These are phyloP conservation scores for Drosophila tanythrix DNA, from an alignment of 2,888 invertebrate genomes.

Conservation along the genomic window DNA sequence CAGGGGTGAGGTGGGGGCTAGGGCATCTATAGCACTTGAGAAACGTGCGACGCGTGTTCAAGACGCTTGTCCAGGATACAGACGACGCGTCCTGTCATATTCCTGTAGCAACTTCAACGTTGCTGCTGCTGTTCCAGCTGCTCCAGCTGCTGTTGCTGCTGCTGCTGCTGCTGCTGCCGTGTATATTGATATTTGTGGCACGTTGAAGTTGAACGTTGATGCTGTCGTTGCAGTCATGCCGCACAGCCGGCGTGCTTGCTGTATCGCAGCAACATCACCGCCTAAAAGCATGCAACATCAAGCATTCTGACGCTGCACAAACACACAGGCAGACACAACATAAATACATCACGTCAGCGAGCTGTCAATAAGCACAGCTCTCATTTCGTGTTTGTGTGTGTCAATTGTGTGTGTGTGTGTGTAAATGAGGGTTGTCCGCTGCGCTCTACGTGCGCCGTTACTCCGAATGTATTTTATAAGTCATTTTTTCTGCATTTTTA, in stretches of 20 bases:
- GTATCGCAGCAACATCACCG: conserved; percentile 53
- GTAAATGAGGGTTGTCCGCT: conserved; percentile 3
- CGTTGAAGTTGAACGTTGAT: conserved; percentile 66
- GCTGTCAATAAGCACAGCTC: conserved; percentile 76
- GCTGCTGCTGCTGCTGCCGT: conserved; percentile 15
- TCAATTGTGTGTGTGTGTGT: not conserved
- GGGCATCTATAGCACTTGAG: conserved; percentile 70
- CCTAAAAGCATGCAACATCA: conserved; percentile 67
- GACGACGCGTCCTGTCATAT: conserved; percentile 38
- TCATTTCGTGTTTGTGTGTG: conserved; percentile 44
- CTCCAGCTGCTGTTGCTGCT: conserved; percentile 12
- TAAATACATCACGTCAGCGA: conserved; percentile 76
- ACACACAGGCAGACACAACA: conserved; percentile 9
- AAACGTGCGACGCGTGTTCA: conserved; percentile 74
- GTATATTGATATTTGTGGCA: conserved; percentile 76
- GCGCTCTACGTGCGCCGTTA: conserved; percentile 10
- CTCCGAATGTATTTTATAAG: conserved; percentile 65
- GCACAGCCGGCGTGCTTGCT: not conserved
- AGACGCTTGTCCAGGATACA: conserved; percentile 54
- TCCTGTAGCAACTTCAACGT: conserved; percentile 38
- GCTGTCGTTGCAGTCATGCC: conserved; percentile 50
- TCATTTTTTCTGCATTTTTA: conserved; percentile 55
- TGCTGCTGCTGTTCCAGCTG: conserved; percentile 4
- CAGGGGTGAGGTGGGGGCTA: not conserved
- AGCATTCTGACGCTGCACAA: conserved; percentile 37